Percentiles rank a stretch among this genome's conserved stretches.
Conservation (phyloP, 2,113 vertebrate genomes). For the Seriola rivoliana region DNA sequence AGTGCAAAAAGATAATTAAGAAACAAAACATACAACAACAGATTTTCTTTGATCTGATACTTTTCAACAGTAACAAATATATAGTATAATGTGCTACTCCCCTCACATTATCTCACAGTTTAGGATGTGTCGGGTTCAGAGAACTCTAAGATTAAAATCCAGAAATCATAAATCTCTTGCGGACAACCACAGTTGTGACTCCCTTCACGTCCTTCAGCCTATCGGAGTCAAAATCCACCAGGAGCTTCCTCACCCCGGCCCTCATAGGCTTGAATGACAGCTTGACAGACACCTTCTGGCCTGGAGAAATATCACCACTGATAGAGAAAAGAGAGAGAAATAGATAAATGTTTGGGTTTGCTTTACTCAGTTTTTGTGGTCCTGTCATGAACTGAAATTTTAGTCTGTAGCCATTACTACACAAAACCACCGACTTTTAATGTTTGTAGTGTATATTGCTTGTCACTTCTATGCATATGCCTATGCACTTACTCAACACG, state of each 20-base stretch:
- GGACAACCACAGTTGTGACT: constrained; percentile 76
- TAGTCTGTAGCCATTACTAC: neutral
- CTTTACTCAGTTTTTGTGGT: neutral
- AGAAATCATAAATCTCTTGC: constrained; percentile 8
- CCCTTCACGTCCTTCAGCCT: constrained; percentile 84
- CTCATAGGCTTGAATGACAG: constrained; percentile 79
- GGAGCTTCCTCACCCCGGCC: constrained; percentile 79
- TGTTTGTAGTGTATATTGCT: neutral
- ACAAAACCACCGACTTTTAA: neutral
- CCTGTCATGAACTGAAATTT: neutral
- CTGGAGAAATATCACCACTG: constrained; percentile 77
- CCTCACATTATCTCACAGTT: neutral
- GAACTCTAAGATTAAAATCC: rapidly evolving
- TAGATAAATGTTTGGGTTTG: neutral
- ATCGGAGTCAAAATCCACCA: constrained; percentile 87
- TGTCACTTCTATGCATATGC: neutral
- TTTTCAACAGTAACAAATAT: neutral
- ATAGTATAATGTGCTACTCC: no score
- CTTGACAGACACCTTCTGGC: constrained; percentile 75
- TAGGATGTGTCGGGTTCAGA: neutral
- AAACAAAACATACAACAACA: neutral
- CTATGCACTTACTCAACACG: constrained; percentile 76
- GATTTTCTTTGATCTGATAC: neutral
- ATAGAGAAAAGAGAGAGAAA: constrained; percentile 15
- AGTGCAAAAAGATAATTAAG: constrained; percentile 4